Percentiles rank a stretch among this genome's conserved stretches.
Evolutionary conservation across 2,888 invertebrate genomes (phyloP).

Genomic region (Podotricha telesiphe): DNA sequence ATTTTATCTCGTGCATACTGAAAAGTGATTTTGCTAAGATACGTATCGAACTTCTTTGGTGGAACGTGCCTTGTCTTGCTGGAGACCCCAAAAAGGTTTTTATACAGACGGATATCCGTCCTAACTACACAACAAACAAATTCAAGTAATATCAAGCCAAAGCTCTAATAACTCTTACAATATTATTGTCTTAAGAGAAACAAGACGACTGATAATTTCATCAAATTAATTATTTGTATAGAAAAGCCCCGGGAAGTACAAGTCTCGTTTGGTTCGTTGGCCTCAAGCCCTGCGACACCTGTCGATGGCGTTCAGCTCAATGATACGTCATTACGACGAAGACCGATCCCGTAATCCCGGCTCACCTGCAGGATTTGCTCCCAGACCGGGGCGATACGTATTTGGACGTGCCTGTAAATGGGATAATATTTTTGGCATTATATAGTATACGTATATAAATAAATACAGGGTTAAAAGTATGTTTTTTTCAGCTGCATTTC

Average conservation of each 20-base stretch:
- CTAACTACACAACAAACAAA: too few species aligned
- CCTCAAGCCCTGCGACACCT: constrained; percentile 55
- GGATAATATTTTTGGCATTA: constrained; percentile 9
- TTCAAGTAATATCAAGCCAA: too few species aligned
- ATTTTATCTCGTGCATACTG: too few species aligned
- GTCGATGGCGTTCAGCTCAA: constrained; percentile 62
- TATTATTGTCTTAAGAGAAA: neutral
- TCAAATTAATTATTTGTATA: neutral
- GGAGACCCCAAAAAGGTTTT: too few species aligned
- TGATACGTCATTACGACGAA: constrained; percentile 73
- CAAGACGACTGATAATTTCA: neutral
- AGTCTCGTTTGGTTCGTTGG: constrained; percentile 29
- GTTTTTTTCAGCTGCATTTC: too few species aligned
- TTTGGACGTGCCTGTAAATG: constrained; percentile 6
- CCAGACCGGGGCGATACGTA: neutral
- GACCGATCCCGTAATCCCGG: constrained; percentile 59
- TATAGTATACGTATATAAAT: too few species aligned
- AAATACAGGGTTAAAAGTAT: too few species aligned
- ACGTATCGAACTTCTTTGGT: too few species aligned
- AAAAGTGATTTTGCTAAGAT: too few species aligned
- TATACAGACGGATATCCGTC: too few species aligned
- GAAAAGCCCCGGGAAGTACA: constrained; percentile 24
- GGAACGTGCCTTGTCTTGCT: too few species aligned
- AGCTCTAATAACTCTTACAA: too few species aligned
- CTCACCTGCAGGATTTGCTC: constrained; percentile 63